Percentiles rank a stretch among this genome's conserved stretches.
These are phyloP conservation scores for Miltochrista miniata DNA, from an alignment of 2,888 invertebrate species.

Conservation along the genomic window DNA sequence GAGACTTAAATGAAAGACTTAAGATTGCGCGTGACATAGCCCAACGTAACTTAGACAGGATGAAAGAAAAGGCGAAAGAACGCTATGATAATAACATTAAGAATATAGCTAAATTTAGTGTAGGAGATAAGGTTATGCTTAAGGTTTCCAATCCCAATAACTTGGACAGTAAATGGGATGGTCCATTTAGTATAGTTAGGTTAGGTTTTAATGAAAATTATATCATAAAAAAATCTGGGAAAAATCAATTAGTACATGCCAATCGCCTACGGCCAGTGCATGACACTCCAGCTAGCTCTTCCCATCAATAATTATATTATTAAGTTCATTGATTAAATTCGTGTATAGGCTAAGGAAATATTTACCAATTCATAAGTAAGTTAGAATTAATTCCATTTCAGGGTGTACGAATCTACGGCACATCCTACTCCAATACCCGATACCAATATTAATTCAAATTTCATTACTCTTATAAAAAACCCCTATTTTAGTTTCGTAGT, in stretches of 20 bases:
- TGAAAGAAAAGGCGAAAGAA: constrained; percentile 45
- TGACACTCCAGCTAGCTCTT: background rate
- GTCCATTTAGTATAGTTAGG: constrained; percentile 28
- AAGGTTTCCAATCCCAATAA: constrained; percentile 41
- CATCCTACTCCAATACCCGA: background rate
- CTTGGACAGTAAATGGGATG: too few species aligned
- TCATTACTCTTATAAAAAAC: background rate
- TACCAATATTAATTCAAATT: background rate
- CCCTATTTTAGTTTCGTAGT: constrained; percentile 10
- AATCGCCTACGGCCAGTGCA: constrained; percentile 23
- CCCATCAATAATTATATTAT: background rate
- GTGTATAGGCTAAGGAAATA: too few species aligned
- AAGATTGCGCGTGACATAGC: constrained; percentile 37
- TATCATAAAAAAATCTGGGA: constrained; percentile 20
- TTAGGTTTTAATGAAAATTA: constrained; percentile 40
- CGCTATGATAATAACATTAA: constrained; percentile 39
- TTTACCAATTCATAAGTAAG: background rate
- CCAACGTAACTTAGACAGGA: constrained; percentile 23
- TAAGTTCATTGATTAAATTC: background rate
- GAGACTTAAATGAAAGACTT: constrained; percentile 6
- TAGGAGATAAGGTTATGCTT: constrained; percentile 36
- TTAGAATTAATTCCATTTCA: background rate
- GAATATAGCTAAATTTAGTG: constrained; percentile 30
- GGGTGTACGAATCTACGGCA: background rate
- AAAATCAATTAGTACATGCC: constrained; percentile 30